Percentiles rank a stretch among this genome's conserved stretches.
Conservation (phyloP, 1,140 invertebrate species). For the Choristoneura fumiferana region DNA sequence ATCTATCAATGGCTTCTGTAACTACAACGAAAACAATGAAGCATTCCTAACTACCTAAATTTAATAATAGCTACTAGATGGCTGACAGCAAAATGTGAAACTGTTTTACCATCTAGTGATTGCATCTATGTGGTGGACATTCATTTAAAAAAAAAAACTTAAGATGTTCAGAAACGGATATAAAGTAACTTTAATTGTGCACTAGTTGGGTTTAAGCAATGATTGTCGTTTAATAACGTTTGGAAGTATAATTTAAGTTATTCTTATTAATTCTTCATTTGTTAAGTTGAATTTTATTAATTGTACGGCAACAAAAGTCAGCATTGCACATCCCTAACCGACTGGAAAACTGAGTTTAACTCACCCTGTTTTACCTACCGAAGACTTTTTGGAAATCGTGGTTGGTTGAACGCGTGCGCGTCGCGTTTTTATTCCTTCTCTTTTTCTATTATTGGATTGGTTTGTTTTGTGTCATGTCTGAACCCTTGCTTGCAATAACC, state of each 20-base stretch:
- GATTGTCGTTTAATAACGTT: too few species aligned
- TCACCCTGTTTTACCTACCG: constrained; percentile 64
- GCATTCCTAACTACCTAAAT: too few species aligned
- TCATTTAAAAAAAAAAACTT: too few species aligned
- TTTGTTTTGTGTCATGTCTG: constrained; percentile 68
- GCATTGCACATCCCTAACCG: constrained; percentile 10
- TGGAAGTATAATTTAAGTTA: too few species aligned
- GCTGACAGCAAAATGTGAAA: not conserved
- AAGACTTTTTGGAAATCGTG: constrained; percentile 12
- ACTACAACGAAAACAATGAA: too few species aligned
- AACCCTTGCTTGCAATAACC: constrained; percentile 65
- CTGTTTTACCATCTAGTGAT: constrained; percentile 12
- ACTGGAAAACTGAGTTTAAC: not conserved
- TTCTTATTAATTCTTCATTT: not conserved
- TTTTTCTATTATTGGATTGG: constrained; percentile 75
- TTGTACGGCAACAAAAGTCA: constrained; percentile 1
- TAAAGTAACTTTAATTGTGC: too few species aligned
- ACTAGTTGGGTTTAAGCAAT: too few species aligned
- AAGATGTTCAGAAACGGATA: too few species aligned
- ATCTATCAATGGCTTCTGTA: too few species aligned
- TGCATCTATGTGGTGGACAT: too few species aligned
- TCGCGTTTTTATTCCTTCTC: constrained; percentile 54
- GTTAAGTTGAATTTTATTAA: not conserved
- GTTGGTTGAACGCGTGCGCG: constrained; percentile 64
- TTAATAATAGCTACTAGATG: not conserved